A percentile compares a stretch with the other conserved stretches of the same genome.
These are phyloP conservation scores for Pseudomyrmex pallidus DNA, from an alignment of 1,140 invertebrate species.

Conservation along the genomic window DNA sequence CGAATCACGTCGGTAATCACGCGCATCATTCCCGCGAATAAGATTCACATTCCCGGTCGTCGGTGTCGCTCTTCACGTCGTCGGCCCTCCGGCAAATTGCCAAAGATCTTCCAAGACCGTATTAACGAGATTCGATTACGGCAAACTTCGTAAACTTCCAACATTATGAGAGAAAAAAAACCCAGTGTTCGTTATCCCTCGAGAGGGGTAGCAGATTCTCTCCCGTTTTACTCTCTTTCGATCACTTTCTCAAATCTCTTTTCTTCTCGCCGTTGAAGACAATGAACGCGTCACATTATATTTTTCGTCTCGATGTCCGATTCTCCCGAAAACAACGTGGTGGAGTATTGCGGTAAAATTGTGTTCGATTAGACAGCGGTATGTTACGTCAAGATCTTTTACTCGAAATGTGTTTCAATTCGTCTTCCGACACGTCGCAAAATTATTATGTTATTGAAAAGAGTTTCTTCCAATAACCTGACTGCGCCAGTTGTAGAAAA, in stretches of 20 bases:
- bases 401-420: too few relatives aligned
- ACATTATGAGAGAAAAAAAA: constrained; percentile 63
- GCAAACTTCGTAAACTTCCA: constrained; percentile 68
- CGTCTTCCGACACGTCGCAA: too few relatives aligned
- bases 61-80: not conserved
- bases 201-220: constrained; percentile 5
- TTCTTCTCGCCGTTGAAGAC: not conserved
- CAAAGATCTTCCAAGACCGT: constrained; percentile 20
- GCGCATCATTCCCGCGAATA: not conserved
- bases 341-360: too few relatives aligned
- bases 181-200: constrained; percentile 24
- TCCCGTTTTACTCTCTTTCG: constrained; percentile 5
- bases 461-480: too few relatives aligned
- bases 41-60: constrained; percentile 27
- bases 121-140: constrained; percentile 64
- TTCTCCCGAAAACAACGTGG: too few relatives aligned
- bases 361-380: too few relatives aligned
- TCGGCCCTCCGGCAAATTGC: constrained; percentile 39
- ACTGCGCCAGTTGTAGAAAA: too few relatives aligned
- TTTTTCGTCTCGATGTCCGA: too few relatives aligned
- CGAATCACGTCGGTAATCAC: not conserved
- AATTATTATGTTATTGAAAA: too few relatives aligned
- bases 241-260: constrained; percentile 11
- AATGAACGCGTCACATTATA: not conserved
- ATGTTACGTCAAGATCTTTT: too few relatives aligned